A percentile compares a stretch with the other conserved stretches of the same genome.
Conservation (phyloP, 2,888 invertebrate species). For the Erebia epiphron region DNA sequence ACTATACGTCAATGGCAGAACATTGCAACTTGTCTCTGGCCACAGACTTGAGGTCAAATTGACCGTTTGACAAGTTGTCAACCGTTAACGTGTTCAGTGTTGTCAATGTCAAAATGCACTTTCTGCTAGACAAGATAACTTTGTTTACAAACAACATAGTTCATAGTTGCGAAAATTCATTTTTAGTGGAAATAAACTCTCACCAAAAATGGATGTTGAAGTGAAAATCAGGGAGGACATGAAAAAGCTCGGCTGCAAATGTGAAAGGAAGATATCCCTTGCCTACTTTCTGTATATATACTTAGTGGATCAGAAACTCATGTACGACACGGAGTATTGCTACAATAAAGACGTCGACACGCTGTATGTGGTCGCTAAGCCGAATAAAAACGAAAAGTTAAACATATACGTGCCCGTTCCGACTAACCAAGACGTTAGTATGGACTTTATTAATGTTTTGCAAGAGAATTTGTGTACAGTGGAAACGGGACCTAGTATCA, state of each 20-base stretch:
- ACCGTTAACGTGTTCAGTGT: no score
- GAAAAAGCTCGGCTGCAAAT: conserved; percentile 70
- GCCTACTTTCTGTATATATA: conserved; percentile 72
- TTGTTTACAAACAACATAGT: not conserved
- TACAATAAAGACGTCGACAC: conserved; percentile 73
- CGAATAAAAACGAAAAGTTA: conserved; percentile 63
- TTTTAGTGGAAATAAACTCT: not conserved
- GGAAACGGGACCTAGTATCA: conserved; percentile 69
- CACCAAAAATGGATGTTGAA: conserved; percentile 65
- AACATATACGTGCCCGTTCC: conserved; percentile 75
- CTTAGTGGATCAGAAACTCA: conserved; percentile 72
- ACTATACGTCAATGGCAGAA: no score
- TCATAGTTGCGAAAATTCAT: no score
- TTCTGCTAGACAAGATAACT: no score
- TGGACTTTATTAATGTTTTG: conserved; percentile 63
- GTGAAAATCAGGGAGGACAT: conserved; percentile 72
- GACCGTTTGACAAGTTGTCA: no score
- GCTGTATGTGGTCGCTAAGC: conserved; percentile 70
- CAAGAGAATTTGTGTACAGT: conserved; percentile 75
- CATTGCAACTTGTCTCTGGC: no score
- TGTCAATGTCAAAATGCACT: not conserved
- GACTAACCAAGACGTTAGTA: conserved; percentile 58
- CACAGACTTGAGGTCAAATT: no score
- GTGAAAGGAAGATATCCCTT: conserved; percentile 64
- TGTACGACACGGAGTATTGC: conserved; percentile 77